Conservation (phyloP, 2,113 vertebrate genomes). For the Cyphomyrus plagiostoma region DNA sequence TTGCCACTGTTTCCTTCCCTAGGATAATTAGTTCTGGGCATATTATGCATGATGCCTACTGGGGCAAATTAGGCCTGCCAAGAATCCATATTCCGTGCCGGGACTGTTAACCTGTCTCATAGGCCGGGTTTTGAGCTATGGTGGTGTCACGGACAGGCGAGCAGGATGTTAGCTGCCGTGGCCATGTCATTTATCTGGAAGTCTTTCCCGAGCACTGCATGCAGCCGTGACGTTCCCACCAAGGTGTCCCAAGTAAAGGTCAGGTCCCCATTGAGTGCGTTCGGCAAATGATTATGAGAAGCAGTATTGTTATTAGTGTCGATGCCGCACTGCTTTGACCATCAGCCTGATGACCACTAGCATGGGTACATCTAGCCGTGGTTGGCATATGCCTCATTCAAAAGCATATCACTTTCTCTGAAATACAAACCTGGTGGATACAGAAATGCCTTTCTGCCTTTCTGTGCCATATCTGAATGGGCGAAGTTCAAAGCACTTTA, state of each 20-base stretch:
- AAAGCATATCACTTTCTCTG: neutral
- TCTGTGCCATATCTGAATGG: neutral
- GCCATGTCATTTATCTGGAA: neutral
- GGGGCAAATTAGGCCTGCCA: slow-evolving; percentile 5
- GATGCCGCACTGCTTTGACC: neutral
- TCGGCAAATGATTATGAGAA: neutral
- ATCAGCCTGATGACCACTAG: neutral
- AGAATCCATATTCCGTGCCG: neutral
- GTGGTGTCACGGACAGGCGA: slow-evolving; percentile 1
- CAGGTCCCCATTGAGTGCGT: neutral
- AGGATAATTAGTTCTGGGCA: neutral
- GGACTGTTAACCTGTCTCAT: slow-evolving; percentile 4
- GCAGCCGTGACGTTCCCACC: neutral
- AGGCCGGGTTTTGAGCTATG: neutral
- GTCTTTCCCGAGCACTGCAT: neutral
- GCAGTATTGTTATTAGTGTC: neutral
- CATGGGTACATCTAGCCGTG: neutral
- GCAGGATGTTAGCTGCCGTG: neutral
- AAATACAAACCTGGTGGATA: neutral
- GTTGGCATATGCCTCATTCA: neutral
- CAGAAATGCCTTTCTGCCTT: neutral
- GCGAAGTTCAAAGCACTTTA: neutral
- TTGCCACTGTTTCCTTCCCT: neutral
- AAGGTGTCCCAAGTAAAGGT: neutral
- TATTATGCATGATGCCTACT: neutral